Base-by-base conservation (phyloP, 2,113 vertebrate species). In the Alosa alosa region DNA sequence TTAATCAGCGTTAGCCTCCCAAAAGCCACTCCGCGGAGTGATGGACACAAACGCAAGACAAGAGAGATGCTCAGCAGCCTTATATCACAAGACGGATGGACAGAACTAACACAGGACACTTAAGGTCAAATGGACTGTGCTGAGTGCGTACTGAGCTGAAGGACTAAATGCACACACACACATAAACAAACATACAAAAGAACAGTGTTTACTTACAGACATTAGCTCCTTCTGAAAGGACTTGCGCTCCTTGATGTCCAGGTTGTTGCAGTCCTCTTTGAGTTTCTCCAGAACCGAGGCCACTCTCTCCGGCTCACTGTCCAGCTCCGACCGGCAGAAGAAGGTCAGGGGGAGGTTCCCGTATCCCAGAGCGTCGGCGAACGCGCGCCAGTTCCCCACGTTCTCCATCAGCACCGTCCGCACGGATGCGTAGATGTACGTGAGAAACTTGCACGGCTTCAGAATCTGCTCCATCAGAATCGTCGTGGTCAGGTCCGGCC, bases 191-290 rank as follows among this genome's bases (percentile, higher is more conserved):
- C 18, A 10, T 13, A 6, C 8, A 72, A 36, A 72, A 31, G 15
- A 25, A 36, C 1, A 15, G 25, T 31, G 6, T 49, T 49, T 49
- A 86, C 96, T 96, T 91, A 99, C 98, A 94, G 95, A 96, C 95
- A 99, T 96, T 20, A 99, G 96, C 89, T 99, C 98, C 89, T 98
- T 98, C 94, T 99, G 98, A 91, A 99, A 99, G 20, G 97, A 98
- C 81, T 98, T 99, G 78, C 96, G 97, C 82, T 98, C 97, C 87
- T 96, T 98, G 94, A 90, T 96, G 46, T 99, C 98, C 0, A 93
- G 78, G 84, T 95, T 98, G 89, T 96, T 99, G 75, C 97, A 98
- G 84, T 99, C 98, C 86, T 99, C 98, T 92, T 99, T 99, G 52
- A 99, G 94, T 91, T 99, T 99, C 88, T 99, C 98, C 92, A 99